A percentile compares a stretch with the other conserved stretches of the same genome.
phyloP scores from a whole-genome alignment of 2,888 invertebrate species.

The Tetropium fuscum region DNA sequence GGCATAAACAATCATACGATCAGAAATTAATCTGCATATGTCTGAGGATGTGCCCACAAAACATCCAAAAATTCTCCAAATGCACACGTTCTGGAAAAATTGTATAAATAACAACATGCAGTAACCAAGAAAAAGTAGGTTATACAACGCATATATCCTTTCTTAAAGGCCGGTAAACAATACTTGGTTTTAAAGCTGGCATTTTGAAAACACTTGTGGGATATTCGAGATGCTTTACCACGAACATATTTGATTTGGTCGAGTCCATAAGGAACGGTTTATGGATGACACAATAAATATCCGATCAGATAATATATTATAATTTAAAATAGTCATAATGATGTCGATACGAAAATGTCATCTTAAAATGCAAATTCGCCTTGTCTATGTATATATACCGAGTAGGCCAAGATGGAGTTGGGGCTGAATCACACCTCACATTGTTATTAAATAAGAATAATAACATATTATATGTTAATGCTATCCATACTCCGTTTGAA shows the following conservation, averaged over 20 bases:
- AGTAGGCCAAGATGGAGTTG: slow-evolving; percentile 54
- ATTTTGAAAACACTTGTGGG: not conserved
- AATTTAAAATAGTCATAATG: slow-evolving; percentile 31
- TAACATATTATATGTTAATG: slow-evolving; percentile 67
- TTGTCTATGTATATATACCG: slow-evolving; percentile 36
- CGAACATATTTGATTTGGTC: slow-evolving; percentile 3
- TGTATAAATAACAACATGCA: not conserved
- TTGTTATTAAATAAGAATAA: slow-evolving; percentile 67
- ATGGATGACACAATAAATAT: slow-evolving; percentile 16
- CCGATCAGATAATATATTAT: slow-evolving; percentile 24
- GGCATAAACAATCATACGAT: no score
- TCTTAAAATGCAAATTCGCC: slow-evolving; percentile 46
- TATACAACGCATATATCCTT: not conserved
- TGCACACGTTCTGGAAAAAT: no score
- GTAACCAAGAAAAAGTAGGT: not conserved
- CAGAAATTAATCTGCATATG: no score
- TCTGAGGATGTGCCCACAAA: no score
- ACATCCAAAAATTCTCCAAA: no score
- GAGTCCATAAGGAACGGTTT: slow-evolving; percentile 3
- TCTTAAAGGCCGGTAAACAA: not conserved
- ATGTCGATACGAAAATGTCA: slow-evolving; percentile 46
- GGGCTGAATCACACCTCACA: slow-evolving; percentile 63
- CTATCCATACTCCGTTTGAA: slow-evolving; percentile 62
- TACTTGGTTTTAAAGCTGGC: not conserved
- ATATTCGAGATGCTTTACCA: not conserved